Evolutionary conservation across 2,888 invertebrate species (phyloP).

Genomic region (Acleris cristana): DNA sequence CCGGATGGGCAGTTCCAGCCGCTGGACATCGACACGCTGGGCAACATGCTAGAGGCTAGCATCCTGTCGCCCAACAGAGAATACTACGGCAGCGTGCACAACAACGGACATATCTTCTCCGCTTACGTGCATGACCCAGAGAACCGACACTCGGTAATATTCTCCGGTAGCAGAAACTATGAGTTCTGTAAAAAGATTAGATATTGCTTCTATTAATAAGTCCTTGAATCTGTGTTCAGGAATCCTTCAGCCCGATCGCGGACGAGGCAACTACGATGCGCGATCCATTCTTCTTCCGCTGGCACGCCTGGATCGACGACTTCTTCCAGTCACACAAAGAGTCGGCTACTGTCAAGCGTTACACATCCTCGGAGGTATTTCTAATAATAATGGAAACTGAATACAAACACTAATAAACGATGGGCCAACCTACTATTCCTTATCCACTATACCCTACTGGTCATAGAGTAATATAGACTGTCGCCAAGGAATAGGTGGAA

Average conservation of each 20-base stretch:
- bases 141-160: constrained; percentile 86
- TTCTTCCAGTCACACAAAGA: constrained; percentile 89
- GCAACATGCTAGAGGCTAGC: constrained; percentile 88
- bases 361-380: constrained; percentile 69
- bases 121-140: constrained; percentile 89
- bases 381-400: too few species aligned
- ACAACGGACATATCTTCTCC: constrained; percentile 89
- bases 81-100: constrained; percentile 89
- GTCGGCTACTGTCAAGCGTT: constrained; percentile 63
- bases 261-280: constrained; percentile 93
- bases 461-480: too few species aligned
- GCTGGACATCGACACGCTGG: constrained; percentile 87
- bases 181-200: too few species aligned
- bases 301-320: constrained; percentile 91
- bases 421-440: not conserved
- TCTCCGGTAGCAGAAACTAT: not conserved
- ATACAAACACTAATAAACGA: too few species aligned
- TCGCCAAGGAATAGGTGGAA: too few species aligned
- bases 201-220: too few species aligned
- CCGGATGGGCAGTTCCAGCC: constrained; percentile 72
- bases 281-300: constrained; percentile 93
- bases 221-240: constrained; percentile 69
- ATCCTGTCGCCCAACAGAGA: constrained; percentile 86
- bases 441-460: too few species aligned
- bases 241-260: constrained; percentile 90